Percentiles rank a stretch among this genome's conserved stretches.
phyloP scores from a whole-genome alignment of 2,888 invertebrate genomes.

The Monopis laevigella region DNA sequence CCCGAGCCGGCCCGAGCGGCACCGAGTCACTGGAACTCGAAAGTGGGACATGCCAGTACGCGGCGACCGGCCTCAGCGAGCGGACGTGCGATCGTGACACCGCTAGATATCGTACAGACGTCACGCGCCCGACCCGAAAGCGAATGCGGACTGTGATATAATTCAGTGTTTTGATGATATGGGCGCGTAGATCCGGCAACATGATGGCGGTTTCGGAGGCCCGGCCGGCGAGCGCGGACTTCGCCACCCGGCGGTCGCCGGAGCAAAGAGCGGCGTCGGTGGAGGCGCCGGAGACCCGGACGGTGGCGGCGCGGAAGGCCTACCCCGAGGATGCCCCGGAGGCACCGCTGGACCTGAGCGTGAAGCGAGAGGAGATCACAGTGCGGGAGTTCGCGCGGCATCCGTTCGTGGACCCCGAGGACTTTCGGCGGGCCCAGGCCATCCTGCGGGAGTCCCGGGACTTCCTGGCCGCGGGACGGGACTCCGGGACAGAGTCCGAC shows the following conservation, averaged over 20 bases:
- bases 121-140: conserved; percentile 7
- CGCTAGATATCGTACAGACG: conserved; percentile 2
- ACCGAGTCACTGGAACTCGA: conserved; percentile 67
- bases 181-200: conserved; percentile 21
- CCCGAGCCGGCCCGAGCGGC: conserved; percentile 63
- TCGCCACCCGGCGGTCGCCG: conserved; percentile 38
- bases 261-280: conserved; percentile 39
- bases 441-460: conserved; percentile 59
- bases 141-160: neutral
- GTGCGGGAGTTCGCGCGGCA: conserved; percentile 61
- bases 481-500: conserved; percentile 83
- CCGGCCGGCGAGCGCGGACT: conserved; percentile 51
- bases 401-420: conserved; percentile 55
- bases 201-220: conserved; percentile 61
- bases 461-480: conserved; percentile 63
- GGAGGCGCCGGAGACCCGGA: conserved; percentile 49
- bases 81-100: conserved; percentile 43
- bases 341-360: conserved; percentile 83
- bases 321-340: conserved; percentile 58
- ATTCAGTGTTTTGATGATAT: neutral
- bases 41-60: conserved; percentile 75
- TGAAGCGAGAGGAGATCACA: conserved; percentile 58
- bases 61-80: conserved; percentile 57
- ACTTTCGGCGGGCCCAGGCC: conserved; percentile 58
- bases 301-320: conserved; percentile 60